Conservation (phyloP, 2,113 vertebrate species). For the Redunca redunca region DNA sequence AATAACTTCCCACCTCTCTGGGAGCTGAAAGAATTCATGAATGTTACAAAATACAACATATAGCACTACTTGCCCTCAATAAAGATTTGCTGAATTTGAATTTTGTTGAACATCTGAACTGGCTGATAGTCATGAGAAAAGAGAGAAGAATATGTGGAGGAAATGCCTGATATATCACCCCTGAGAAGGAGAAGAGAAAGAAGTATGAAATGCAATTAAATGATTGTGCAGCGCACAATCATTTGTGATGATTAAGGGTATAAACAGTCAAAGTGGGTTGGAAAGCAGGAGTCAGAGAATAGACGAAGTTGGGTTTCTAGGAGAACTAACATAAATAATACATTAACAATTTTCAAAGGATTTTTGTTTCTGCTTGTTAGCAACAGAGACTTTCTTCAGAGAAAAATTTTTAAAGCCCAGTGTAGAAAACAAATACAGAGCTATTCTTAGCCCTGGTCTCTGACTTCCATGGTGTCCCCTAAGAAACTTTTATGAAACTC, state of each 20-base stretch:
- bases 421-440: constrained; percentile 25
- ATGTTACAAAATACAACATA: not conserved
- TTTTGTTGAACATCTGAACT: not conserved
- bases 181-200: not conserved
- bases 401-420: constrained; percentile 31
- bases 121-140: not conserved
- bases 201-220: not conserved
- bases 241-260: not conserved
- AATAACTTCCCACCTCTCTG: constrained; percentile 2
- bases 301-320: constrained; percentile 7
- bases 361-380: constrained; percentile 44
- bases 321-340: not conserved
- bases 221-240: not conserved
- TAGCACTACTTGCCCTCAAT: not conserved
- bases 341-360: constrained; percentile 32
- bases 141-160: not conserved
- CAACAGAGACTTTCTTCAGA: constrained; percentile 33
- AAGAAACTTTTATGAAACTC: constrained; percentile 3
- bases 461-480: constrained; percentile 3
- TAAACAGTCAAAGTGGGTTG: not conserved
- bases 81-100: constrained; percentile 28
- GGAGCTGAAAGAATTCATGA: not conserved
- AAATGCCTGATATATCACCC: not conserved
- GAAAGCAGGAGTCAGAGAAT: not conserved
- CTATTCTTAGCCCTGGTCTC: constrained; percentile 23